Evolutionary conservation across 1,140 invertebrate species (phyloP).

Genomic region (Contarinia nasturtii): DNA sequence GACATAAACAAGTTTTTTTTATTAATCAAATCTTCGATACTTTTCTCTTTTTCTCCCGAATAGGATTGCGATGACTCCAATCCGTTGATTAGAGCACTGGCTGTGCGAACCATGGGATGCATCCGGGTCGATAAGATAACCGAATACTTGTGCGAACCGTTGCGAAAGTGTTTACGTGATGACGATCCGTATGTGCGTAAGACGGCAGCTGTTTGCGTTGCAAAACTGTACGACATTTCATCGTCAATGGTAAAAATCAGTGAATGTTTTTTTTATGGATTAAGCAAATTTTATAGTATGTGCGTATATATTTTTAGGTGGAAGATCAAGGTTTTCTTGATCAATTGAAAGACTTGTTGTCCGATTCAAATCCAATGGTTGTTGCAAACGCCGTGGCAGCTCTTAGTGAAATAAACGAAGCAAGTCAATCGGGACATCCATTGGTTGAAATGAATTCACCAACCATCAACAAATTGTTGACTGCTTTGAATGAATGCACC

Average conservation of each 20-base stretch:
- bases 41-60: neutral
- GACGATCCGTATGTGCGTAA: slow-evolving; percentile 99
- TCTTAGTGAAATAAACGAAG: slow-evolving; percentile 95
- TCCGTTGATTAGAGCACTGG: slow-evolving; percentile 92
- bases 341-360: slow-evolving; percentile 88
- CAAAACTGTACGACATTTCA: slow-evolving; percentile 98
- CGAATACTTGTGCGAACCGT: slow-evolving; percentile 96
- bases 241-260: slow-evolving; percentile 85
- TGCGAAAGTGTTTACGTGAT: slow-evolving; percentile 95
- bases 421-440: slow-evolving; percentile 77
- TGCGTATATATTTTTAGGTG: slow-evolving; percentile 5
- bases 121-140: slow-evolving; percentile 99
- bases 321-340: slow-evolving; percentile 85
- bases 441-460: slow-evolving; percentile 92
- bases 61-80: slow-evolving; percentile 99
- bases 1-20: neutral
- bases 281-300: neutral
- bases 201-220: slow-evolving; percentile 98
- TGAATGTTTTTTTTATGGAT: slow-evolving; percentile 10
- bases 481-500: slow-evolving; percentile 96
- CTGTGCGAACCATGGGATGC: slow-evolving; percentile 99
- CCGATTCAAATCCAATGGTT: slow-evolving; percentile 99
- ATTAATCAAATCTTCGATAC: neutral
- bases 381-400: slow-evolving; percentile 99
- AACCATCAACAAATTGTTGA: slow-evolving; percentile 96